Evolutionary conservation across 2,113 vertebrate species (phyloP), one percentile per base, ranked within the genome.

Genomic region (Motacilla tschutschensis): DNA sequence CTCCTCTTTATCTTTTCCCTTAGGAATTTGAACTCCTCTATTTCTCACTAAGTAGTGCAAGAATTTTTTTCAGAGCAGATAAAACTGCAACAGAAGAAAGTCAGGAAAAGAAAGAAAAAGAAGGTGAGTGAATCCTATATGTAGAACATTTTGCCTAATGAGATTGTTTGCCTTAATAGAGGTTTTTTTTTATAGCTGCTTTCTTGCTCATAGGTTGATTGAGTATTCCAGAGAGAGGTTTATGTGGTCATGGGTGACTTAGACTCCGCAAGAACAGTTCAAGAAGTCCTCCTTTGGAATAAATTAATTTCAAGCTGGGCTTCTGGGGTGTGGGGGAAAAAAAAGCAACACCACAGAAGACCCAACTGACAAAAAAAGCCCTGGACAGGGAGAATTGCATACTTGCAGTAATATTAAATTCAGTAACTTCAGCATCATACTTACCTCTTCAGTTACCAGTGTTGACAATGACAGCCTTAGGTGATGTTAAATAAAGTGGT

Each of bases 21-120:
- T 95, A 99, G 99, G 99, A 99, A 96, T 99, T 99, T 96, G 99
- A 99, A 95, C 96, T 99, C 81, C 98, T 99, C 21, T 98, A 99
- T 98, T 99, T 99, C 94, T 99, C 99, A 33, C 91, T 99, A 70
- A 99, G 99, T 94, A 99, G 99, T 54, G 99, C 99, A 74, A 98
- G 99, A 79, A 99, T 99, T 90, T 99, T 99, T 98, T 99, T 99
- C 96, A 97, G 99, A 96, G 99, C 99, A 28, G 99, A 99, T 94
- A 99, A 99, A 96, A 99, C 98, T 17, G 99, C 99, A 16, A 99
- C 98, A 50, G 99, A 99, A 96, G 99, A 99, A 96, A 99, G 93
- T 51, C 98, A 98, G 91, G 99, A 99, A 83, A 99, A 98, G 97
- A 99, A 98, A 92, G 98, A 99, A 79, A 98, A 97, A 96, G 98